Percentiles rank a stretch among this genome's conserved stretches.
Evolutionary conservation across 1,140 invertebrate genomes (phyloP).

Genomic region (Drosophila littoralis): DNA sequence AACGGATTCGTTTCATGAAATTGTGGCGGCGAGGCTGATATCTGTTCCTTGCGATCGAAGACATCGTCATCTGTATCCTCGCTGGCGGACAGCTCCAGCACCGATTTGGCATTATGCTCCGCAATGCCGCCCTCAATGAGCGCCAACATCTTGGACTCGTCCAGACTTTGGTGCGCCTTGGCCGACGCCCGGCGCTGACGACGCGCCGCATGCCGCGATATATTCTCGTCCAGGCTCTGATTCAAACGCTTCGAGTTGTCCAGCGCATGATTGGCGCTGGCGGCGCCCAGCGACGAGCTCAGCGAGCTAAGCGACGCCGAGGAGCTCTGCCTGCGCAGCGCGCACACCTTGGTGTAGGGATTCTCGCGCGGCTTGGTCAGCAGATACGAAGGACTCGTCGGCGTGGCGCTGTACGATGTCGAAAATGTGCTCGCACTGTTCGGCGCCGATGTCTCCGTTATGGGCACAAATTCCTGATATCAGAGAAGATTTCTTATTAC

Average conservation of each 20-base stretch:
- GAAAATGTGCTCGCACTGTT: constrained; percentile 78
- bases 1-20: constrained; percentile 82
- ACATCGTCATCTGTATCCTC: constrained; percentile 76
- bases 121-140: constrained; percentile 65
- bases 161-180: constrained; percentile 87
- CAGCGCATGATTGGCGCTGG: constrained; percentile 40
- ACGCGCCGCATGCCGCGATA: constrained; percentile 83
- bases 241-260: constrained; percentile 86
- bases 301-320: constrained; percentile 87
- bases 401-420: constrained; percentile 79
- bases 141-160: constrained; percentile 85
- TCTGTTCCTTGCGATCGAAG: constrained; percentile 57
- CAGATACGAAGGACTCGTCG: constrained; percentile 88
- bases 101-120: constrained; percentile 37
- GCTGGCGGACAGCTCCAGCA: constrained; percentile 40
- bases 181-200: constrained; percentile 55
- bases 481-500: background rate
- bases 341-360: constrained; percentile 93
- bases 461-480: constrained; percentile 78
- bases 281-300: constrained; percentile 64
- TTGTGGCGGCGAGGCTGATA: constrained; percentile 41
- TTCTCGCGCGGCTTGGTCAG: constrained; percentile 91
- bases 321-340: constrained; percentile 91
- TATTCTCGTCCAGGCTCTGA: constrained; percentile 89
- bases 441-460: constrained; percentile 57